Conservation (phyloP, 1,140 invertebrate species). For the Diabrotica virgifera region DNA sequence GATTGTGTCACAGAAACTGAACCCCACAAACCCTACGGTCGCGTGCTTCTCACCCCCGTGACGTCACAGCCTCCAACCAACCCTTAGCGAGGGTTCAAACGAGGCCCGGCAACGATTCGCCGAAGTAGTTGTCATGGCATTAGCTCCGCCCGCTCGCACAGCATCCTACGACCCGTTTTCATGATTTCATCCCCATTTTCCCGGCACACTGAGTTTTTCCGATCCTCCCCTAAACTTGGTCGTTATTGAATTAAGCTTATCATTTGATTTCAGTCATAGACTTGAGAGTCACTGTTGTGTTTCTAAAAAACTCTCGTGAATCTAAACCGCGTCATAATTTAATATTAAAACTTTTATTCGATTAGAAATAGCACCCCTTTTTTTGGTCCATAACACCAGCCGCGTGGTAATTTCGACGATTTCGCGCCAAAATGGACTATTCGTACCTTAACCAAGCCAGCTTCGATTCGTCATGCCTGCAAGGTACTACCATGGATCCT, state of each 20-base stretch:
- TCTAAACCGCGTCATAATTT: constrained; percentile 56
- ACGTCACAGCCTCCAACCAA: constrained; percentile 40
- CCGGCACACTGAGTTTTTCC: constrained; percentile 35
- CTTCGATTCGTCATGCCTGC: constrained; percentile 65
- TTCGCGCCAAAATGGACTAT: constrained; percentile 60
- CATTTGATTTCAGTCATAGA: constrained; percentile 68
- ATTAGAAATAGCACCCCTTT: constrained; percentile 27
- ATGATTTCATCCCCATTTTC: constrained; percentile 26
- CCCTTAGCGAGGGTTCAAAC: constrained; percentile 14
- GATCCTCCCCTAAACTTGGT: constrained; percentile 38
- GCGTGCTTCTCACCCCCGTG: constrained; percentile 35
- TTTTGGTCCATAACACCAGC: constrained; percentile 4
- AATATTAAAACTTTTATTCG: constrained; percentile 50
- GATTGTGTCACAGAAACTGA: constrained; percentile 30
- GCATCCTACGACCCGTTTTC: constrained; percentile 30
- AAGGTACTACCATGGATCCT: constrained; percentile 60
- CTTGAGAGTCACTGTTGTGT: constrained; percentile 48
- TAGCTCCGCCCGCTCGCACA: constrained; percentile 28
- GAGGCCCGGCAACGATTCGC: constrained; percentile 37
- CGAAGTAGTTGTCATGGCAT: constrained; percentile 31
- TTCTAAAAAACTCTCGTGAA: constrained; percentile 44
- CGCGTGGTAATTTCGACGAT: background rate
- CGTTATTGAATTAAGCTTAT: constrained; percentile 73
- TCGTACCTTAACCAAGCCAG: constrained; percentile 70
- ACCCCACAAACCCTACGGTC: constrained; percentile 26